Evolutionary conservation across 2,113 vertebrate genomes (phyloP), one percentile per base, ranked within the genome.

Genomic region (Scomber japonicus): DNA sequence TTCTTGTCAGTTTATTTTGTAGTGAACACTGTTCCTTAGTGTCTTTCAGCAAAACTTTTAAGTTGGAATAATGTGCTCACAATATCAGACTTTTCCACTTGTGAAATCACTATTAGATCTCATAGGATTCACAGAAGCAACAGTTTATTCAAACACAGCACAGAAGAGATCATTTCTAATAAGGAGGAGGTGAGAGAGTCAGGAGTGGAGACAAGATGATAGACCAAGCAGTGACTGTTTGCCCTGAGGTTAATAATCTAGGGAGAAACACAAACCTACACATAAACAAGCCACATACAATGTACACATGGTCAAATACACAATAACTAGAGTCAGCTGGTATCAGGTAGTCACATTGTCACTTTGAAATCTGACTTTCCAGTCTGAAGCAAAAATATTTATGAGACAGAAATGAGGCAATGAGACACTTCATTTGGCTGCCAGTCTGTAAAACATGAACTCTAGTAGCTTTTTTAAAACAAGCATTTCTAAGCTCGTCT

Each of bases 381-480:
- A 69, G 59, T 70, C 30, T 51, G 24, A 51, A 75, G 45, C n/a
- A 63, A 77, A 66, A 68, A 62, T 66, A 79, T 84, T 82, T 67
- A 74, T 45, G 62, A 80, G 66, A 72, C 56, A 75, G 19, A 64
- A 72, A n/a, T n/a, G 56, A 62, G 31, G 11, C 59, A 60, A 63
- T 67, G 62, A 59, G 74, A 74, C 77, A 69, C 78, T 63, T 88
- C 27, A 71, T 89, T 84, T 60, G 13, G 15, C 64, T 61, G 71
- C 63, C 60, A 66, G 56, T 65, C 30, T 78, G 49, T 83, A 56
- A 83, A 78, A 73, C 68, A 60, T n/a, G 66, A 81, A 64, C 31
- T 75, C 53, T 31, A 9, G 31, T 2, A 15, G 68, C 56, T 77
- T 64, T 27, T 77, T 64, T 54, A 83, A 46, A 53, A 72, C 45